These are phyloP conservation scores for Oplegnathus fasciatus DNA, from an alignment of 2,113 vertebrate species.

Conservation along the genomic window DNA sequence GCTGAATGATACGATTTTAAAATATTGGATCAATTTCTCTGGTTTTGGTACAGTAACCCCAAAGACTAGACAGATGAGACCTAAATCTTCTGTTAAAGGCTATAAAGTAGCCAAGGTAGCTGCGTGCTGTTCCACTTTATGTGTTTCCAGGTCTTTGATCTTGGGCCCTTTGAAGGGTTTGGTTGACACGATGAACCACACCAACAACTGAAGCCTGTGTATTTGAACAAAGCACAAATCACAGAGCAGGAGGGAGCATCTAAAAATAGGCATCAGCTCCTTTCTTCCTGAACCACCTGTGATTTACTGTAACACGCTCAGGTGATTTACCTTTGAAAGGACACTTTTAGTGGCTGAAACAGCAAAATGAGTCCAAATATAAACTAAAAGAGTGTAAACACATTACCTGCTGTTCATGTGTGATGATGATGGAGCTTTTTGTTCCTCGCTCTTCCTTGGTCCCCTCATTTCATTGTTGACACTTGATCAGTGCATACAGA, in stretches of 20 bases:
- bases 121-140: constrained; percentile 39
- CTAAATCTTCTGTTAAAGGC: constrained; percentile 24
- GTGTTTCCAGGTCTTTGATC: constrained; percentile 68
- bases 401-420: neutral
- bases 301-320: constrained; percentile 53
- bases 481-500: neutral
- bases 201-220: constrained; percentile 57
- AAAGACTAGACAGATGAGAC: constrained; percentile 11
- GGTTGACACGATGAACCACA: constrained; percentile 57
- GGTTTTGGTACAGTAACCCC: constrained; percentile 8
- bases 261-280: constrained; percentile 66
- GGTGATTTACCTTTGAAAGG: constrained; percentile 42
- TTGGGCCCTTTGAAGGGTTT: constrained; percentile 65
- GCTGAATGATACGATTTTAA: neutral
- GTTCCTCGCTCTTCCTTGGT: neutral
- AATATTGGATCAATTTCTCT: neutral
- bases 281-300: constrained; percentile 52
- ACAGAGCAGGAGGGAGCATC: constrained; percentile 49
- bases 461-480: neutral
- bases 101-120: constrained; percentile 10
- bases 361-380: constrained; percentile 33
- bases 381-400: constrained; percentile 2
- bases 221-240: constrained; percentile 74
- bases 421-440: neutral
- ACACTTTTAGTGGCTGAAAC: constrained; percentile 25